Base-by-base conservation (phyloP, 2,888 invertebrate genomes). In the Macrosoma leucophasiata region DNA sequence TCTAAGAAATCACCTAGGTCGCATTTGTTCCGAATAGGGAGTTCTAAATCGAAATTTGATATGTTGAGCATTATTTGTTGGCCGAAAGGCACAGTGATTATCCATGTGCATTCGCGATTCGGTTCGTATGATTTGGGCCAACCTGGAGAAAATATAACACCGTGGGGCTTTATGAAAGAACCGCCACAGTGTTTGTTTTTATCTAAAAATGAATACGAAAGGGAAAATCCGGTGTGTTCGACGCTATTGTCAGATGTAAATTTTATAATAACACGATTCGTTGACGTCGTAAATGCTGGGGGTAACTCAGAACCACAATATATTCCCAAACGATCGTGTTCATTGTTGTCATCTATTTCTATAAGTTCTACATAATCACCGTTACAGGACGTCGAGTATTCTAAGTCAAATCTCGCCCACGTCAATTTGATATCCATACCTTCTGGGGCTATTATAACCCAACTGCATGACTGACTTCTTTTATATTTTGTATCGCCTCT, bases 41-140 rank as follows among this genome's bases (percentile, higher is more conserved):
- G 51, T 54, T 95, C 94, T 33, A 96, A 50, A 12, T 89, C 74
- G 47, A 84, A 81, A 10, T 73, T 48, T 12, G 75, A 58, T 42
- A 84, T 71, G 44, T 90, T 89, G 1, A 97, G 78, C 56, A 87
- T 76, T 20, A 97, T 89, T 72, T 92, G 93, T 44, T 90, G 90
- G 1, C 91, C 92, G 4, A 77, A 69, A 0, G 89, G 86, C 0
- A 88, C 93, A 9, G 85, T 86, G 34, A 97, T 89, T 0, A 85
- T 79, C 96, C 96, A 98, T n/a, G 77, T 76, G 62, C 97, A 98
- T 39, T 92, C 88, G 40, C 87, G 86, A 47, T 88, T 86, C 2
- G 74, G 64, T 2, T 91, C 90, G 63, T 97, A 97, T 8, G 68
- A 56, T 0, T 79, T 52, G 0, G 97, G 97, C 86, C 90, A 96